Evolutionary conservation across 1,140 invertebrate species (phyloP).

Genomic region (Euschistus heros): DNA sequence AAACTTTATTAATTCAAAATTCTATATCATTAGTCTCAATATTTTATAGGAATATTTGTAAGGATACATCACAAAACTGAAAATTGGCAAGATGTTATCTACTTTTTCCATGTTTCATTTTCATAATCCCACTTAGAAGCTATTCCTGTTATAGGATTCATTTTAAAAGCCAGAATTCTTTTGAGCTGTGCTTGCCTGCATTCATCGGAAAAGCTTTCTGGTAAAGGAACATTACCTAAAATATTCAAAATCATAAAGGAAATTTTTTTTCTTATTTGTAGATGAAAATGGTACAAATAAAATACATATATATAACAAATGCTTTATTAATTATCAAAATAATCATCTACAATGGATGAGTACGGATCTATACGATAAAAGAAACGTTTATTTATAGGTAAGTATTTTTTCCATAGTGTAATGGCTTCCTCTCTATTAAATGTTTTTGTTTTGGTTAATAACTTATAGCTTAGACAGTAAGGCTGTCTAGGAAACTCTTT

Average conservation of each 20-base stretch:
- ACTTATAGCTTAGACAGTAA: too few species aligned
- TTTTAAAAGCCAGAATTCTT: conserved; percentile 65
- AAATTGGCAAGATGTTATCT: too few species aligned
- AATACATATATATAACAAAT: neutral
- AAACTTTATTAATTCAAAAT: too few species aligned
- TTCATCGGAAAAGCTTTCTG: conserved; percentile 61
- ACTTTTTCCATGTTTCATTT: conserved; percentile 33
- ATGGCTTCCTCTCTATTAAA: neutral
- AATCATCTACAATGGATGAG: neutral
- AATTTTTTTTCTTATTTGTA: too few species aligned
- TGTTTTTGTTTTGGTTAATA: too few species aligned
- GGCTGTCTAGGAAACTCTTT: neutral
- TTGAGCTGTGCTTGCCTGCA: conserved; percentile 62
- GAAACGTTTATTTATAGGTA: neutral
- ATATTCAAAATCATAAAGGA: conserved; percentile 7
- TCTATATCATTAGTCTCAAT: too few species aligned
- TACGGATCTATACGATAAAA: neutral
- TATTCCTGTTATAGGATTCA: conserved; percentile 66
- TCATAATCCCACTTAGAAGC: conserved; percentile 32
- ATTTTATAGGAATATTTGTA: too few species aligned
- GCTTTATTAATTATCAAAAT: too few species aligned
- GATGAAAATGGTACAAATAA: neutral
- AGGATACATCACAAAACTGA: too few species aligned
- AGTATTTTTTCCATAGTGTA: neutral
- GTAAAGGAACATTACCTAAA: conserved; percentile 32